Percentiles rank a stretch among this genome's conserved stretches.
Conservation (phyloP, 2,113 vertebrate species). For the Anarhynchus alexandrinus region DNA sequence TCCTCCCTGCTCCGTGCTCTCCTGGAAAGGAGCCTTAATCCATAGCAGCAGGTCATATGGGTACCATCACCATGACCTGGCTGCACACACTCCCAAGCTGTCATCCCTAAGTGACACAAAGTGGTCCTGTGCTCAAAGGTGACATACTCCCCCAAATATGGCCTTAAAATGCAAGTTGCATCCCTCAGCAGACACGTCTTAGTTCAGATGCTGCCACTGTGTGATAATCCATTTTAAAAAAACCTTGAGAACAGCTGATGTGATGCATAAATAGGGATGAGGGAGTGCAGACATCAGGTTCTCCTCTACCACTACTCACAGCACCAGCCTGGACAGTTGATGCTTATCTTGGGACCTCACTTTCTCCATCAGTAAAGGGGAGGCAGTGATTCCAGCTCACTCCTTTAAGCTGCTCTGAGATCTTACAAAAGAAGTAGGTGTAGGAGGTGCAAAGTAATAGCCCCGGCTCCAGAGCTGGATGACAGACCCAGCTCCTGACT, state of each 20-base stretch:
- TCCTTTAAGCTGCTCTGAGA: neutral
- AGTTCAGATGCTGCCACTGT: neutral
- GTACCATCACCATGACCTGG: neutral
- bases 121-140: neutral
- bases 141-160: neutral
- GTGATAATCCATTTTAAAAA: neutral
- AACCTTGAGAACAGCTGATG: neutral
- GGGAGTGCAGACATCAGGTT: neutral
- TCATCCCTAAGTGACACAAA: neutral
- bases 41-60: neutral
- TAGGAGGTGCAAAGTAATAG: neutral
- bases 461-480: neutral
- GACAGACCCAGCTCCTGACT: neutral
- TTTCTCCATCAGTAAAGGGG: neutral
- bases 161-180: neutral
- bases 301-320: neutral
- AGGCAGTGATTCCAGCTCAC: neutral
- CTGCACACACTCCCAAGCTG: neutral
- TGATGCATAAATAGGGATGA: neutral
- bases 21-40: neutral
- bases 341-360: neutral
- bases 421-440: neutral
- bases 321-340: neutral
- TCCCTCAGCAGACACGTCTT: neutral
- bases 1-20: neutral